These are phyloP conservation scores for Myiozetetes cayanensis DNA, from an alignment of 2,113 vertebrate species.

Conservation along the genomic window DNA sequence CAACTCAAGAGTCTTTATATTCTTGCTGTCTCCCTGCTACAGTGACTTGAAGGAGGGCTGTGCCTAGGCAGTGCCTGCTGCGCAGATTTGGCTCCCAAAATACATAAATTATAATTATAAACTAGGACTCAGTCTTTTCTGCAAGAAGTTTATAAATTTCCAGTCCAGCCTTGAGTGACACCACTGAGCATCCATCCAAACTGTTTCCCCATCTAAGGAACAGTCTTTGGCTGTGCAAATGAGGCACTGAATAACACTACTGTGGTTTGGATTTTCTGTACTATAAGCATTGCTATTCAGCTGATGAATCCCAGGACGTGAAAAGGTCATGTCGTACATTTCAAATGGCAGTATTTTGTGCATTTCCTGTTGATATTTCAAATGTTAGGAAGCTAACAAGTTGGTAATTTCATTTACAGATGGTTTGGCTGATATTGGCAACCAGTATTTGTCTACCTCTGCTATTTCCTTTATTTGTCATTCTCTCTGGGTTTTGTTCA, in stretches of 20 bases:
- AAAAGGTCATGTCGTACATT: not conserved
- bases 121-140: not conserved
- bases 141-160: not conserved
- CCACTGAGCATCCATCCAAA: not conserved
- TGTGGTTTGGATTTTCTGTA: not conserved
- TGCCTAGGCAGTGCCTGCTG: not conserved
- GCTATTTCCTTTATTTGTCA: not conserved
- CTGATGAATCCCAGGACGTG: not conserved
- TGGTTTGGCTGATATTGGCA: not conserved
- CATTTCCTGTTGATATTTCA: not conserved
- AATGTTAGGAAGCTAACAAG: not conserved
- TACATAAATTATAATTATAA: not conserved
- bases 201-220: not conserved
- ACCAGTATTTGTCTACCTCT: not conserved
- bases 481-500: not conserved
- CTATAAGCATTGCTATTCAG: not conserved
- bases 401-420: not conserved
- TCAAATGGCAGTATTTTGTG: not conserved
- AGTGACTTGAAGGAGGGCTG: not conserved
- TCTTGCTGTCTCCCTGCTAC: not conserved
- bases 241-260: accelerated
- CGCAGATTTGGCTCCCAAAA: not conserved
- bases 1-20: not conserved
- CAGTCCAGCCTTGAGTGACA: not conserved
- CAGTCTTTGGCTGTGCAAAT: accelerated